A percentile compares a stretch with the other conserved stretches of the same genome.
Conservation (phyloP, 2,113 vertebrate genomes). For the Paralichthys olivaceus region DNA sequence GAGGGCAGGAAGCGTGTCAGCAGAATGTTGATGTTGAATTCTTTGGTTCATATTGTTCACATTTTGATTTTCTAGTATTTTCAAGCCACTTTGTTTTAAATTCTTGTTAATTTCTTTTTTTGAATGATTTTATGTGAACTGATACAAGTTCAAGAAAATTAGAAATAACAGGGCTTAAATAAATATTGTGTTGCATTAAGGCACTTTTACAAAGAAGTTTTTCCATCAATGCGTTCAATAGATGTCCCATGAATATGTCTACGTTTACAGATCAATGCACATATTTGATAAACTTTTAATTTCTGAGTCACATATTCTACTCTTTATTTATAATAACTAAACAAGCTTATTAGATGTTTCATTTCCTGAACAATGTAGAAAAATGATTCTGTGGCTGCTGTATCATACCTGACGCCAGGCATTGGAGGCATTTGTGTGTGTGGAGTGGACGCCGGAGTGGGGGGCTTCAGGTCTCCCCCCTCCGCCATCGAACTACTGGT, state of each 20-base stretch:
- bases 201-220: too few relatives aligned
- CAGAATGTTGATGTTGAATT: neutral
- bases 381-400: neutral
- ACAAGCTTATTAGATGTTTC: too few relatives aligned
- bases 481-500: slow-evolving; percentile 99
- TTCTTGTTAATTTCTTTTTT: neutral
- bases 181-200: too few relatives aligned
- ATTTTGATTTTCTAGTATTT: neutral
- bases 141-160: too few relatives aligned
- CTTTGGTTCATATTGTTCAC: neutral
- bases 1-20: neutral
- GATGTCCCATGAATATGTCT: neutral
- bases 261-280: neutral
- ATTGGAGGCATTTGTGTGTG: slow-evolving; percentile 96
- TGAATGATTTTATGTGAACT: too few relatives aligned
- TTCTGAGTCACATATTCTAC: too few relatives aligned
- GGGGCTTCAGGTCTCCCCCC: slow-evolving; percentile 97
- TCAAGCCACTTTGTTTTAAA: neutral
- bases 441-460: slow-evolving; percentile 97
- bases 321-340: too few relatives aligned
- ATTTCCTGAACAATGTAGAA: neutral
- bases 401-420: slow-evolving; percentile 91
- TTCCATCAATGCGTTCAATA: too few relatives aligned
- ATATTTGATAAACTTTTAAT: too few relatives aligned
- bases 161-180: too few relatives aligned